Evolutionary conservation across 2,888 invertebrate species (phyloP), one percentile per base, ranked within the genome.

Genomic region (Protodeltote pygarga): DNA sequence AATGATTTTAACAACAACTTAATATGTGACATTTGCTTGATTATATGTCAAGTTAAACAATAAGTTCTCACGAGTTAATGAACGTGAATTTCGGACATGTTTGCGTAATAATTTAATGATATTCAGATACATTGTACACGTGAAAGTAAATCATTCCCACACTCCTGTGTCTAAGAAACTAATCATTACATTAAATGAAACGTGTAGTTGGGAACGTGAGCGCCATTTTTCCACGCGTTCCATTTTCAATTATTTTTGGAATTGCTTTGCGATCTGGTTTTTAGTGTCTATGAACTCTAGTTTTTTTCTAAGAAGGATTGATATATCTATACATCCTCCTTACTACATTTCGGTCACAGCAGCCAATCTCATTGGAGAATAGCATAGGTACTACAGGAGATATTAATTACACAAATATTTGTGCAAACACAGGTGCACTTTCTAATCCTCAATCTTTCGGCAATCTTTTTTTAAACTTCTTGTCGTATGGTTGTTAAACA

Each of bases 1-100:
- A 41, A 51, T n/a, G n/a, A n/a, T n/a, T n/a, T n/a, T n/a, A n/a
- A n/a, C n/a, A 50, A 51, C 48, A 52, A 50, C 34, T 50, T 62
- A 49, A 44, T 47, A 57, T 45, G 67, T 62, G 55, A 57, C 55
- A 69, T 63, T 63, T 20, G 23, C 39, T 39, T 65, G 52, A 68
- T 68, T 62, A 83, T 82, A 85, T 73, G 80, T 81, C 81, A 77
- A 74, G 67, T 73, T 72, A 83, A 77, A 90, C 89, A 89, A 89
- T 89, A 78, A 70, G 75, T 87, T 89, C 89, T 85, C 89, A 89
- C 89, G 87, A 73, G 61, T 73, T 82, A 85, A 85, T 84, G 76
- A 74, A 85, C 83, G 84, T 81, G 81, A 82, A 87, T 87, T 89
- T 89, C 70, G 83, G 84, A 77, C 65, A 76, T 73, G 71, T n/a